These are phyloP conservation scores for Macrosteles quadrilineatus DNA, from an alignment of 1,140 invertebrate species.

Conservation along the genomic window DNA sequence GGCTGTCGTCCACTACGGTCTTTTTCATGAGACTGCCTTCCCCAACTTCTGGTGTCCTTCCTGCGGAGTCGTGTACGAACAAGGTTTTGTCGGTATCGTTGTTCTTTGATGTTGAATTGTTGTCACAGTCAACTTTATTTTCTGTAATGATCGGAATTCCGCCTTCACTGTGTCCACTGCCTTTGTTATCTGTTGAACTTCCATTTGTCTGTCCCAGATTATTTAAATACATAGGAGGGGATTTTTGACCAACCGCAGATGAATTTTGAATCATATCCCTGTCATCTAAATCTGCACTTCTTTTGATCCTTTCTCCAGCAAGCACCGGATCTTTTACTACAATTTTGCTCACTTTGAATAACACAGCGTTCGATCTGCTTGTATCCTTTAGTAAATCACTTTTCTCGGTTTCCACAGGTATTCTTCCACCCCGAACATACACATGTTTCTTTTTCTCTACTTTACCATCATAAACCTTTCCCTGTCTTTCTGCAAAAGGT, in stretches of 20 bases:
- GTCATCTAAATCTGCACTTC: too few species aligned
- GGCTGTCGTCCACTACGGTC: background rate
- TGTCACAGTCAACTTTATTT: background rate
- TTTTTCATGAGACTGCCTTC: background rate
- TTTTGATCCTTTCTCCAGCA: too few species aligned
- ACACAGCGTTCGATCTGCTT: too few species aligned
- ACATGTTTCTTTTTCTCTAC: conserved; percentile 10
- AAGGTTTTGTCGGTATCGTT: conserved; percentile 16
- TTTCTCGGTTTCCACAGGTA: background rate
- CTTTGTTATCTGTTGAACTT: too few species aligned
- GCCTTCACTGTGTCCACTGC: background rate
- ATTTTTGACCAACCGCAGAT: too few species aligned
- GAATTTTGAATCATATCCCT: too few species aligned
- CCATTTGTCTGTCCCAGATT: too few species aligned
- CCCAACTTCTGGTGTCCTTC: background rate
- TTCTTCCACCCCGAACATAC: background rate
- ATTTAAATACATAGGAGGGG: too few species aligned
- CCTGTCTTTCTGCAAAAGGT: background rate
- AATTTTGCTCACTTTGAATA: too few species aligned
- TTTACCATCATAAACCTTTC: background rate
- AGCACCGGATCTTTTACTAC: too few species aligned
- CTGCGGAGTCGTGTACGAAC: background rate
- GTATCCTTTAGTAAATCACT: background rate
- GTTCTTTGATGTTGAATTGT: background rate
- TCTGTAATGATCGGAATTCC: background rate